phyloP scores from a whole-genome alignment of 2,888 invertebrate genomes.

The Tenthredo notha region DNA sequence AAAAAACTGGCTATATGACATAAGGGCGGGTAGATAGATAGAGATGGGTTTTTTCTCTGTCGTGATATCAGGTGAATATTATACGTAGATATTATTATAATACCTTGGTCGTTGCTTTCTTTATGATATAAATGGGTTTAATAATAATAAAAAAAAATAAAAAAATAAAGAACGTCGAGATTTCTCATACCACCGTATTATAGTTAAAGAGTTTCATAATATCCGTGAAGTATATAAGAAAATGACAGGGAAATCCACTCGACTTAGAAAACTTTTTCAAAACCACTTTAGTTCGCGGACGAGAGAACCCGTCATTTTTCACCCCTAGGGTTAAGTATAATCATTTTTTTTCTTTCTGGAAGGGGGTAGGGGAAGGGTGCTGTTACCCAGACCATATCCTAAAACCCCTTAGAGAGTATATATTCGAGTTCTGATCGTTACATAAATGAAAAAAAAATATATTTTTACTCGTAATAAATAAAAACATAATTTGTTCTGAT shows the following conservation, averaged over 20 bases:
- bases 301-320: slow-evolving; percentile 28
- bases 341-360: not conserved
- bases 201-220: not conserved
- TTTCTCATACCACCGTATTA: slow-evolving; percentile 39
- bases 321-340: slow-evolving; percentile 25
- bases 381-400: not conserved
- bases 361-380: not conserved
- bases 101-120: not conserved
- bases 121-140: slow-evolving; percentile 53
- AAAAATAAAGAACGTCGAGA: slow-evolving; percentile 57
- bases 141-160: too few relatives aligned
- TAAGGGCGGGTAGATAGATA: not conserved
- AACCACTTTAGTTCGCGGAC: slow-evolving; percentile 58
- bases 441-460: not conserved
- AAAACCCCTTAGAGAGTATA: not conserved
- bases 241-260: slow-evolving; percentile 63
- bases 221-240: slow-evolving; percentile 18
- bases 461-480: not conserved
- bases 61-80: slow-evolving; percentile 25
- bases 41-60: not conserved
- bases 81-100: too few relatives aligned
- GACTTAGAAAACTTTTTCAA: slow-evolving; percentile 61
- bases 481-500: not conserved
- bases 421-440: slow-evolving; percentile 6
- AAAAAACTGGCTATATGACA: not conserved